These are phyloP conservation scores for Colostygia pectinataria DNA, from an alignment of 2,888 invertebrate genomes.

Conservation along the genomic window DNA sequence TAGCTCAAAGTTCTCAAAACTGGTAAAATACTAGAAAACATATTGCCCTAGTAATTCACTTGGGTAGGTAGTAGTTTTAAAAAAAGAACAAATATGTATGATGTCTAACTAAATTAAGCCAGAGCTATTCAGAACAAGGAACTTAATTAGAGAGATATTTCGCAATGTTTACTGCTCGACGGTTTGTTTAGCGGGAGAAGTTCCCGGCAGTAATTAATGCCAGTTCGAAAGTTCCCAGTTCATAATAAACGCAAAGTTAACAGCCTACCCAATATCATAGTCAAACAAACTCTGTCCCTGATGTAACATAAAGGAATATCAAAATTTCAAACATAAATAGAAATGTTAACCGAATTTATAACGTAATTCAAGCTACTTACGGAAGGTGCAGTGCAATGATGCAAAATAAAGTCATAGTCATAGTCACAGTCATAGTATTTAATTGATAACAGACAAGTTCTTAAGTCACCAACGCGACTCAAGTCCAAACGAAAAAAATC, in stretches of 20 bases:
- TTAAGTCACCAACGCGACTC: no score
- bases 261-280: slow-evolving; percentile 40
- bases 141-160: slow-evolving; percentile 61
- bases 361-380: slow-evolving; percentile 8
- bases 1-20: no score
- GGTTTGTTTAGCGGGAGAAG: slow-evolving; percentile 51
- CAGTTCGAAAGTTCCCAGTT: slow-evolving; percentile 47
- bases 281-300: slow-evolving; percentile 39
- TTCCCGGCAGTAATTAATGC: slow-evolving; percentile 47
- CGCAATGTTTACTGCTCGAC: slow-evolving; percentile 56
- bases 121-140: slow-evolving; percentile 35
- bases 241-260: slow-evolving; percentile 48
- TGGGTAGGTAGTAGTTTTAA: no score
- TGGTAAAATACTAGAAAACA: no score
- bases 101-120: slow-evolving; percentile 10
- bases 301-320: slow-evolving; percentile 30
- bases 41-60: no score
- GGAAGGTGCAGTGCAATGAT: slow-evolving; percentile 2
- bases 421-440: no score
- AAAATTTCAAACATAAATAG: slow-evolving; percentile 12
- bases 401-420: slow-evolving; percentile 33
- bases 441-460: no score
- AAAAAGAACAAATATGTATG: no score
- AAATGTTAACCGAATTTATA: slow-evolving; percentile 24
- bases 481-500: no score